phyloP scores from a whole-genome alignment of 92 coral and sea anemone species.

The Ricordea florida region DNA sequence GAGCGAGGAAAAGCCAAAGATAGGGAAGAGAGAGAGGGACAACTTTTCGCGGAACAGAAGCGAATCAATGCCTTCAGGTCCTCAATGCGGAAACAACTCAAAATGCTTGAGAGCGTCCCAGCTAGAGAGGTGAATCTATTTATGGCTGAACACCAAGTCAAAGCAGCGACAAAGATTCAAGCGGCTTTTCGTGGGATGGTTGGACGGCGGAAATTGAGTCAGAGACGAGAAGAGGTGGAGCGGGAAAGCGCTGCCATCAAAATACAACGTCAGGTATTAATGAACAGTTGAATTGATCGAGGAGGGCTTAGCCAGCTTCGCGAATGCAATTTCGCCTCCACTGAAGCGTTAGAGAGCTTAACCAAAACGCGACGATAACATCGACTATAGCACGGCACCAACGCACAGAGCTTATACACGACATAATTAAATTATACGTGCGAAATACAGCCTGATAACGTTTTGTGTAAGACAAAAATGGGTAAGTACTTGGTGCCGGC shows the following conservation, averaged over 20 bases:
- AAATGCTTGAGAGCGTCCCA: conserved; percentile 88
- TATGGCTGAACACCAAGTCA: conserved; percentile 77
- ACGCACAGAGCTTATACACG: too few relatives aligned
- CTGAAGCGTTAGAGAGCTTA: too few relatives aligned
- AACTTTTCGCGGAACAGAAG: conserved; percentile 67
- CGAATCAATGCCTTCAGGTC: conserved; percentile 80
- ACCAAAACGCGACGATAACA: too few relatives aligned
- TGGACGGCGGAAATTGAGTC: conserved; percentile 43
- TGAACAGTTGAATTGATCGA: neutral
- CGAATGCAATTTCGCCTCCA: too few relatives aligned
- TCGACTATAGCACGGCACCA: too few relatives aligned
- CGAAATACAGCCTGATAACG: too few relatives aligned
- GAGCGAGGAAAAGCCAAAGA: conserved; percentile 54
- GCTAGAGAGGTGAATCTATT: conserved; percentile 88
- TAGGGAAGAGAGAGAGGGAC: conserved; percentile 53
- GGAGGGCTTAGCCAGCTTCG: neutral
- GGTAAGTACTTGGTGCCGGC: too few relatives aligned
- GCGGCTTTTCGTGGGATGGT: conserved; percentile 90
- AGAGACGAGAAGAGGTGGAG: conserved; percentile 30
- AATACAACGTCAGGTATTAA: conserved; percentile 84
- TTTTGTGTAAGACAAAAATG: too few relatives aligned
- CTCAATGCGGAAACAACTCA: conserved; percentile 82
- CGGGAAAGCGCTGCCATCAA: conserved; percentile 75
- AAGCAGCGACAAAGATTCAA: conserved; percentile 95
- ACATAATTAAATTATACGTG: too few relatives aligned